Evolutionary conservation across 2,888 invertebrate species (phyloP).

Genomic region (Steinernema carpocapsae): DNA sequence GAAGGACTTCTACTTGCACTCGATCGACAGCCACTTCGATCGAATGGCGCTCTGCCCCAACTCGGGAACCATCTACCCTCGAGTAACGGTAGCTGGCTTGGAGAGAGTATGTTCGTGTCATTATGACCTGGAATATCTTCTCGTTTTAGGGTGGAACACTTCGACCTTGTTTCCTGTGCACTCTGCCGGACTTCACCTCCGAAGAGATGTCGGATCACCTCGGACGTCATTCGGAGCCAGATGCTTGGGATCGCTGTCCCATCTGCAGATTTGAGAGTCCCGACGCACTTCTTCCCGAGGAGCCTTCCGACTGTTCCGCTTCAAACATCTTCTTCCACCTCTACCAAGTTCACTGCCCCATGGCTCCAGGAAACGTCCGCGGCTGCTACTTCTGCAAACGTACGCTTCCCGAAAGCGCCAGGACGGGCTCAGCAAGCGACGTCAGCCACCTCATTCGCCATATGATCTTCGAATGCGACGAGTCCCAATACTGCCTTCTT

Average conservation of each 20-base stretch:
- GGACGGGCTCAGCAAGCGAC: background rate
- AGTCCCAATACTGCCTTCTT: slow-evolving; percentile 2
- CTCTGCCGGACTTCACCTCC: background rate
- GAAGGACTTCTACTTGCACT: background rate
- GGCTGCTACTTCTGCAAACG: slow-evolving; percentile 7
- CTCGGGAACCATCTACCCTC: background rate
- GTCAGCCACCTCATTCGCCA: background rate
- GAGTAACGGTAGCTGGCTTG: background rate
- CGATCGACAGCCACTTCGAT: background rate
- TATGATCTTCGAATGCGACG: background rate
- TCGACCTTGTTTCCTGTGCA: background rate
- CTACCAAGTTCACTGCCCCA: background rate
- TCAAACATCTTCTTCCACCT: background rate
- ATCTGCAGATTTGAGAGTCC: background rate
- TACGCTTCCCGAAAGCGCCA: background rate
- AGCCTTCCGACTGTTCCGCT: background rate
- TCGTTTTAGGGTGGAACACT: background rate
- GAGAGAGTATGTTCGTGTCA: background rate
- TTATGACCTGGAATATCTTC: background rate
- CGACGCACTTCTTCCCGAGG: background rate
- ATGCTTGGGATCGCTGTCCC: background rate
- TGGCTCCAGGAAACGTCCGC: background rate
- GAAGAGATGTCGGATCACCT: background rate
- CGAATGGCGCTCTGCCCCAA: background rate
- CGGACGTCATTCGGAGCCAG: background rate